Evolutionary conservation across 2,797 vertebrate species (phyloP), one percentile per base, ranked within the genome.

Genomic region (Lepus oiostolus): DNA sequence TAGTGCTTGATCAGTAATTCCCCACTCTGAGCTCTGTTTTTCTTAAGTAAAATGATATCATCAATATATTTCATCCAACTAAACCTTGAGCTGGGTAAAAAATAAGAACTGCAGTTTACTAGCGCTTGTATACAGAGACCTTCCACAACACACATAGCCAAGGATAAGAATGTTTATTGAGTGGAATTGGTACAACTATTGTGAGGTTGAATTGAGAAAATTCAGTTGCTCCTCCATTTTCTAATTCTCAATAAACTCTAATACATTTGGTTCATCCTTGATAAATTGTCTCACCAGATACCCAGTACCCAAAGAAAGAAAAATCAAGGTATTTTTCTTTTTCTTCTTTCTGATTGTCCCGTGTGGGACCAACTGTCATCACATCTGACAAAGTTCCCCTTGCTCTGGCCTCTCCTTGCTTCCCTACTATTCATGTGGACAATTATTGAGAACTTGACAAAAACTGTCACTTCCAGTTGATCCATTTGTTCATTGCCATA

Each of bases 101-200:
- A n/a, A 81, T 52, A 83, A 86, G 92, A 11, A 24, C 11, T 47
- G 2, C 10, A 85, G 47, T 62, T 67, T 54, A 58, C 38, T 68
- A 32, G 92, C 80, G 92, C 93, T 92, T 92, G 19, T 47, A 42
- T 71, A 65, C 38, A 90, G 14, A 60, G 24, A 32, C 3, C 9
- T 89, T 74, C 50, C 54, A 26, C 26, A 88, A n/a, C 52, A 60
- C 63, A 67, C 52, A 62, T 3, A 77, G 26, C n/a, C 81, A 67
- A 96, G 13, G 5, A 75, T 90, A 91, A 96, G 65, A 32, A 12
- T 26, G 54, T 42, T 93, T 90, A 85, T 19, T 63, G 62, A 94
- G 83, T 83, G 85, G 47, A 94, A 80, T 76, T 38, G 19, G n/a
- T 47, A 79, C 10, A 10, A 21, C 85, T 42, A 50, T 81, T 81